Evolutionary conservation across 2,113 vertebrate species (phyloP), one percentile per base, ranked within the genome.

Genomic region (Sprattus sprattus): DNA sequence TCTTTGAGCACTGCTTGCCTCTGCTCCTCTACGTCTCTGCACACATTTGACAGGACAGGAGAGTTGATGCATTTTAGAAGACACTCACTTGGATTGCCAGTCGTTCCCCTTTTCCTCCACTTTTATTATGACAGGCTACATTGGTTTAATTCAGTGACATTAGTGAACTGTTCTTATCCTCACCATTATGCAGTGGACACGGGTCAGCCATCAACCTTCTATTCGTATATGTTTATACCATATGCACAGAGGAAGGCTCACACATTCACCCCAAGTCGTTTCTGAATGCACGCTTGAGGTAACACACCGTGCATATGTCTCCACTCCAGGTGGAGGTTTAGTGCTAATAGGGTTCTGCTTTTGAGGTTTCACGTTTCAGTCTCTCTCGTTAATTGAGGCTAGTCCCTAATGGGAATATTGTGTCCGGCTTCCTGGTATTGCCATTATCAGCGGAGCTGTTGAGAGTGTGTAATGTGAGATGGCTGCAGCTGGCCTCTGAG

Each of bases 371-470:
- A 32, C 11, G 64, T 71, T 71, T 10, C 64, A 71, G 60, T 67
- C 60, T 67, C 6, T 25, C 7, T n/a, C 10, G 60, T 67, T 67
- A 67, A 6, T 67, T 25, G 1, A 67, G 25, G 64, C 64, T 13
- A 4, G 64, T 13, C 25, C 25, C 64, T 71, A 25, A 89, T 89
- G 0, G 28, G 88, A 83, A 89, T 91, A 91, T 92, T 89, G 88
- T 71, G 64, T 71, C 64, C 28, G 25, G 64, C 25, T 71, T 71
- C 64, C 64, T 71, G 64, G 64, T 71, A 71, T 71, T 71, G 64
- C 64, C 64, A 71, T 71, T 71, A 71, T 71, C 64, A 71, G 64
- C 7, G 64, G 64, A 28, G 25, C 64, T 71, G 64, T 11, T 71
- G 64, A 32, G 64, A 71, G 64, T 28, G 25, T 13, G 64, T 71